Evolutionary conservation across 2,113 vertebrate genomes (phyloP).

Genomic region (Psophia crepitans): DNA sequence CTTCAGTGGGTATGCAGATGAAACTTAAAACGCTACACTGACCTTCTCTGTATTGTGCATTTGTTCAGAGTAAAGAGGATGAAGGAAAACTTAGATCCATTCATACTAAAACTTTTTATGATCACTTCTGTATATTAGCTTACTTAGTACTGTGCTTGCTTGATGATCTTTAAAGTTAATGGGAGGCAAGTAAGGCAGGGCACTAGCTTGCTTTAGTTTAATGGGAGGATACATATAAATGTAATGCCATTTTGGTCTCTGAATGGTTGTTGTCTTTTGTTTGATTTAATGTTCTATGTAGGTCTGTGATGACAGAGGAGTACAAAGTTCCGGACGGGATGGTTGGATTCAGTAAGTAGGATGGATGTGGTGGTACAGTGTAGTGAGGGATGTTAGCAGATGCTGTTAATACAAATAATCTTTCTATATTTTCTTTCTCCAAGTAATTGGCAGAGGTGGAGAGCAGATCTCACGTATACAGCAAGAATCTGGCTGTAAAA

Average conservation of each 20-base stretch:
- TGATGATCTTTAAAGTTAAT: background rate
- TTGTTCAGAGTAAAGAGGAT: background rate
- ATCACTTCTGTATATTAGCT: background rate
- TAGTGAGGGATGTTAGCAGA: background rate
- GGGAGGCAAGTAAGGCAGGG: background rate
- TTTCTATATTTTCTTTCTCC: background rate
- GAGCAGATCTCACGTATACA: slow-evolving; percentile 98
- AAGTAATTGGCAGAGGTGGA: slow-evolving; percentile 98
- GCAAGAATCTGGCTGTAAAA: slow-evolving; percentile 97
- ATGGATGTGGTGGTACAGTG: background rate
- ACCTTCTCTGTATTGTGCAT: background rate
- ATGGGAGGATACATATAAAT: background rate
- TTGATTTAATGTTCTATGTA: slow-evolving; percentile 55
- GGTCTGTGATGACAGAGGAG: slow-evolving; percentile 91
- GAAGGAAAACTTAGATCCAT: background rate
- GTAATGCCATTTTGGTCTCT: background rate
- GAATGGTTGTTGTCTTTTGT: background rate
- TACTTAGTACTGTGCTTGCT: background rate
- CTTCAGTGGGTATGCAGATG: background rate
- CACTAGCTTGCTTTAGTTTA: background rate
- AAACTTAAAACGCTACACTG: background rate
- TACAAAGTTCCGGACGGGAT: slow-evolving; percentile 99
- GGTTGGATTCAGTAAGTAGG: slow-evolving; percentile 98
- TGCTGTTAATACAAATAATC: background rate
- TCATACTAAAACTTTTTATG: background rate